Evolutionary conservation across 2,113 vertebrate species (phyloP).

Genomic region (Charina bottae): DNA sequence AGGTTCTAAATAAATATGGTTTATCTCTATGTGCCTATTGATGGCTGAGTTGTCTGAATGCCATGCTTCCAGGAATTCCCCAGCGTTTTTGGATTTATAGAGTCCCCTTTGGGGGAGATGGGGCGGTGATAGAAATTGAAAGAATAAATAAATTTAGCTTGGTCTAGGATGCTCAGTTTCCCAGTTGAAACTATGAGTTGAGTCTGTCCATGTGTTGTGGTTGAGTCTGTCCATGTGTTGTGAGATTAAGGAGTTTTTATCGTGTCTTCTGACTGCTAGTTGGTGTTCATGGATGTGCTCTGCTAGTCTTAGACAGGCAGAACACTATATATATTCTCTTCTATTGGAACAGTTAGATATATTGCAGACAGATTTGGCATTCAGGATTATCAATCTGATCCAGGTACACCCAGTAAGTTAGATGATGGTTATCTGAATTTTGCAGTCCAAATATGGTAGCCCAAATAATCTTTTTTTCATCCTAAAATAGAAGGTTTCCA

Average conservation of each 20-base stretch:
- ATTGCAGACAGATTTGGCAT: not conserved
- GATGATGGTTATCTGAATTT: not conserved
- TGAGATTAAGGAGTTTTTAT: not conserved
- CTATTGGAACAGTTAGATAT: not conserved
- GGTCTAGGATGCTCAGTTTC: too few species aligned
- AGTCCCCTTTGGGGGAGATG: too few species aligned
- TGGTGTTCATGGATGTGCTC: not conserved
- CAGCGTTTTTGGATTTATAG: too few species aligned
- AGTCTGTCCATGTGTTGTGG: not conserved
- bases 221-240: not conserved
- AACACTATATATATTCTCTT: not conserved
- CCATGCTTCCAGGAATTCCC: not conserved
- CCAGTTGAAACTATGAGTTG: too few species aligned
- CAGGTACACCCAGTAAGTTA: not conserved
- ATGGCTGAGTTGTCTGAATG: not conserved
- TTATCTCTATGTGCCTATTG: not conserved
- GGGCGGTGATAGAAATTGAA: too few species aligned
- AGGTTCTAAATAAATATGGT: not conserved
- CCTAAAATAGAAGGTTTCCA: not conserved
- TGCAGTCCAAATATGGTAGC: not conserved
- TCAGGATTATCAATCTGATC: not conserved
- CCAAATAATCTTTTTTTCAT: not conserved
- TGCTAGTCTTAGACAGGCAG: not conserved
- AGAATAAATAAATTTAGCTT: too few species aligned
- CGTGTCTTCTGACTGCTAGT: not conserved